Conservation (phyloP, 2,797 vertebrate genomes). For the Nothura maculosa region DNA sequence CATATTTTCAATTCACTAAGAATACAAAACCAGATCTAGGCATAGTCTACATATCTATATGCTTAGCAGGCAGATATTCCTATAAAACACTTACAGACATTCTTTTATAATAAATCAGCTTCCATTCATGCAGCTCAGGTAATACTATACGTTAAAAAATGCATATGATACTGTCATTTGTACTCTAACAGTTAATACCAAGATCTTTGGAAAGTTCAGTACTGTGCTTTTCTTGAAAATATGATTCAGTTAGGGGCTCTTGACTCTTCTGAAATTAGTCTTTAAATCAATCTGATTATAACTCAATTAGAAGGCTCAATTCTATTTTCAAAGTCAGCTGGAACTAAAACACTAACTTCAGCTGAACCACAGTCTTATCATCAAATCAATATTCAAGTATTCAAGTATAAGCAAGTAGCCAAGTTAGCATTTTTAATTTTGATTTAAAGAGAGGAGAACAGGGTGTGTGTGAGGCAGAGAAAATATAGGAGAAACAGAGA, state of each 20-base stretch:
- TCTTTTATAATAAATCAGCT: neutral
- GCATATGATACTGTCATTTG: neutral
- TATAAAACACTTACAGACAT: neutral
- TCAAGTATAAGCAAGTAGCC: neutral
- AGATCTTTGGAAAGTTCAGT: neutral
- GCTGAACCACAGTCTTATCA: neutral
- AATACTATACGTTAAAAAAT: neutral
- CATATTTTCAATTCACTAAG: neutral
- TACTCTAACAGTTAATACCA: neutral
- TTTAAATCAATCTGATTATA: slow-evolving; percentile 24
- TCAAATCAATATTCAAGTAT: neutral
- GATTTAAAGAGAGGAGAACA: neutral
- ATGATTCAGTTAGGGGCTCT: neutral
- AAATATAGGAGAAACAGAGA: neutral
- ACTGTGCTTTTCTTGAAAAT: neutral
- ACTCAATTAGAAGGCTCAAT: neutral
- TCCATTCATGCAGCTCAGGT: neutral
- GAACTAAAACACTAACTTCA: neutral
- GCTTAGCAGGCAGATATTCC: neutral
- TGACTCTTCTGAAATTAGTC: neutral
- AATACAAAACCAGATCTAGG: neutral
- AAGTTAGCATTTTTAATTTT: neutral
- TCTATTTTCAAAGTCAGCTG: slow-evolving; percentile 2
- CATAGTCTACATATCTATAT: neutral
- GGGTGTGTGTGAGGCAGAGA: neutral